Percentiles rank a stretch among this genome's conserved stretches.
phyloP scores from a whole-genome alignment of 1,140 invertebrate genomes.

The Drosophila lini region DNA sequence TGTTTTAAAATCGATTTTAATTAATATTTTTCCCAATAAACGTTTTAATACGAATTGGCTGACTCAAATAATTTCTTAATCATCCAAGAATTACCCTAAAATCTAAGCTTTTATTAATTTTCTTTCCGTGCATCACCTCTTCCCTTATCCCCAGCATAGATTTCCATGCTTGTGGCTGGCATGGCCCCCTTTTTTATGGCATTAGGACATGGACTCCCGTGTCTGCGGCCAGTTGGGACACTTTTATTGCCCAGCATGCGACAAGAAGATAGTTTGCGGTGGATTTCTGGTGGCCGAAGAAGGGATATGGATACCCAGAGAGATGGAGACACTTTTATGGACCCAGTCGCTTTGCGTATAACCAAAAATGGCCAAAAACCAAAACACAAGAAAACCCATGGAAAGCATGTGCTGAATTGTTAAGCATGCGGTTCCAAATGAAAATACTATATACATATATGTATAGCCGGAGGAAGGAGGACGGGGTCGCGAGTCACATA shows the following conservation, averaged over 20 bases:
- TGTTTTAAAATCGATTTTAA: neutral
- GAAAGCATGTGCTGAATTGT: conserved; percentile 75
- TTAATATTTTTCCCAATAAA: no score
- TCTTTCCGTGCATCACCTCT: neutral
- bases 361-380: conserved; percentile 53
- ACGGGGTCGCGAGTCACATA: conserved; percentile 47
- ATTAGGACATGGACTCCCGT: conserved; percentile 69
- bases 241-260: conserved; percentile 78
- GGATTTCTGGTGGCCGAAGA: conserved; percentile 73
- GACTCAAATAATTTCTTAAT: neutral
- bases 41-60: no score
- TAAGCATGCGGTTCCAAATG: conserved; percentile 63
- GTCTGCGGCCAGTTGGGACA: conserved; percentile 69
- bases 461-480: neutral
- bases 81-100: neutral
- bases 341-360: conserved; percentile 62
- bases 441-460: conserved; percentile 29
- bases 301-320: conserved; percentile 14
- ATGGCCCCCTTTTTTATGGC: conserved; percentile 64
- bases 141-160: conserved; percentile 24
- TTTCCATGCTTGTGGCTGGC: conserved; percentile 65
- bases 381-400: conserved; percentile 40
- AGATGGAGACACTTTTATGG: conserved; percentile 61
- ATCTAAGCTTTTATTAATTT: neutral
- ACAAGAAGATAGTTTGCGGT: conserved; percentile 78